Conservation (phyloP, 2,113 vertebrate genomes). For the Eublepharis macularius region DNA sequence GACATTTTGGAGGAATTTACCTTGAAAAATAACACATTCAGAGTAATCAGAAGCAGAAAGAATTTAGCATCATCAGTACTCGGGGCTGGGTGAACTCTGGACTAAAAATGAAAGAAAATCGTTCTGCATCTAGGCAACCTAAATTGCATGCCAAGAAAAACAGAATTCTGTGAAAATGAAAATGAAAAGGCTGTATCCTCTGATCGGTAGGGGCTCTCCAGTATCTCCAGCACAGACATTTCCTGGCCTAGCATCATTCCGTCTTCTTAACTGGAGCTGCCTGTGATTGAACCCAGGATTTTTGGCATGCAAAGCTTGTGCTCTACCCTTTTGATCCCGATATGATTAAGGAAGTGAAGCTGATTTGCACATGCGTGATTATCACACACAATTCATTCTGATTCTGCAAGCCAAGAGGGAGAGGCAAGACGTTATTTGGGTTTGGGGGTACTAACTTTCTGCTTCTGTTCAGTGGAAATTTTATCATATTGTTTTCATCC, state of each 20-base stretch:
- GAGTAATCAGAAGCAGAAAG: background rate
- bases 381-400: too few species aligned
- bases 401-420: background rate
- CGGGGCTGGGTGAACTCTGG: background rate
- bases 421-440: background rate
- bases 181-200: background rate
- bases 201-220: background rate
- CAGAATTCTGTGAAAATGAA: background rate
- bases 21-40: background rate
- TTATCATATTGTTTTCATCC: too few species aligned
- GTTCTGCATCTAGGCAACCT: background rate
- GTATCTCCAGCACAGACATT: background rate
- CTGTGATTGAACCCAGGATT: background rate
- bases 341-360: background rate
- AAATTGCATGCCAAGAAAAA: background rate
- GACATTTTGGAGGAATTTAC: background rate
- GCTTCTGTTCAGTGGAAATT: background rate
- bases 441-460: background rate
- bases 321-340: background rate
- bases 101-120: constrained; percentile 1
- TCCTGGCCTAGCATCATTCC: background rate
- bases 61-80: background rate
- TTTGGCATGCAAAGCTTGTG: background rate
- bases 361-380: background rate
- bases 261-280: background rate